Evolutionary conservation across 2,113 vertebrate genomes (phyloP).

Genomic region (Barbus barbus): DNA sequence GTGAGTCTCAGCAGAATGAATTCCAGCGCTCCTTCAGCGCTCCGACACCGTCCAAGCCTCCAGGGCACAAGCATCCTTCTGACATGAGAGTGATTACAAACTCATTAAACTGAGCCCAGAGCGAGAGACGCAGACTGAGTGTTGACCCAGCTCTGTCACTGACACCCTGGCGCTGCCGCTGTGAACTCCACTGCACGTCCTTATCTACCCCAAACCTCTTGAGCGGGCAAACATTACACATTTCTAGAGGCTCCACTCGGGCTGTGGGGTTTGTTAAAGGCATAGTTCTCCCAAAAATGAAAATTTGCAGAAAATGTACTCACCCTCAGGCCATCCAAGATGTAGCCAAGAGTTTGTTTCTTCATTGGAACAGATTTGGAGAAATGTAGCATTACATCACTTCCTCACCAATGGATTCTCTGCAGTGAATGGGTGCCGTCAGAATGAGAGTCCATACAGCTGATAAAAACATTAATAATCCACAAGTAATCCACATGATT

Average conservation of each 20-base stretch:
- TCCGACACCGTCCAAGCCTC: not conserved
- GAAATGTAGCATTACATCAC: no score
- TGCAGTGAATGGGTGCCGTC: no score
- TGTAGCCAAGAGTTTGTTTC: no score
- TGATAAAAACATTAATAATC: no score
- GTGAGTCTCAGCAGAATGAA: conserved; percentile 20
- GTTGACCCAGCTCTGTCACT: conserved; percentile 49
- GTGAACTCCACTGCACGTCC: not conserved
- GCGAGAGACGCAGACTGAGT: conserved; percentile 30
- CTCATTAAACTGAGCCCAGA: conserved; percentile 35
- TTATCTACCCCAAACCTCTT: conserved; percentile 26
- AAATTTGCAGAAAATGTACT: no score
- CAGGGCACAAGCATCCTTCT: conserved; percentile 12
- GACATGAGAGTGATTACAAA: conserved; percentile 39
- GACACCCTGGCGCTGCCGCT: conserved; percentile 19
- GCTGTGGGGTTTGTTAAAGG: not conserved
- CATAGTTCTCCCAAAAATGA: no score
- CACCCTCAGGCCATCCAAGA: no score
- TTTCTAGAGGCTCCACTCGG: not conserved
- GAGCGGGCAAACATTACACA: not conserved
- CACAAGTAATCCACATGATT: no score
- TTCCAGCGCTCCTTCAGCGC: conserved; percentile 1
- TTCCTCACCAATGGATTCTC: no score
- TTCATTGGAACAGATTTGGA: no score
- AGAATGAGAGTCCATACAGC: no score